Percentiles rank a stretch among this genome's conserved stretches.
Evolutionary conservation across 2,797 vertebrate species (phyloP).

Genomic region (Mus spretus): DNA sequence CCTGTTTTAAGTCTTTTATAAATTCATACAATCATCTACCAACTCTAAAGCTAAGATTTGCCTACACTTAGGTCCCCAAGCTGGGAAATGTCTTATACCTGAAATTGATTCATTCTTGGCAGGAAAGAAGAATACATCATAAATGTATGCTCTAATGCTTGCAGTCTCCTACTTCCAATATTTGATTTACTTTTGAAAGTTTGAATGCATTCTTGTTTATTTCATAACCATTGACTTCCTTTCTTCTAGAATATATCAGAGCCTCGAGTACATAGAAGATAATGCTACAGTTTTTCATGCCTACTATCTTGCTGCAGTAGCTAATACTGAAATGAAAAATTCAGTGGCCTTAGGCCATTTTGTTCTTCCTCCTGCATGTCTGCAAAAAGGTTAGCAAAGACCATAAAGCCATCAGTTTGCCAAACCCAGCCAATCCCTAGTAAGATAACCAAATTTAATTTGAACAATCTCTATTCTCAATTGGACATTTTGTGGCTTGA

Average conservation of each 20-base stretch:
- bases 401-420: background rate
- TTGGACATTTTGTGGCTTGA: background rate
- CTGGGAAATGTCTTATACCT: background rate
- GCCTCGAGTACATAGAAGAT: slow-evolving; percentile 92
- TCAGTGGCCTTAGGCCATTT: slow-evolving; percentile 93
- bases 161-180: background rate
- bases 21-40: slow-evolving; percentile 23
- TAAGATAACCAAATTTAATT: slow-evolving; percentile 8
- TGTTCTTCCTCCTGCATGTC: slow-evolving; percentile 93
- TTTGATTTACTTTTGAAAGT: slow-evolving; percentile 38
- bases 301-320: slow-evolving; percentile 90
- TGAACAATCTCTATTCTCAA: slow-evolving; percentile 31
- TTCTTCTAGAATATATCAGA: slow-evolving; percentile 92
- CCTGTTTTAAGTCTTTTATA: background rate
- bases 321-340: slow-evolving; percentile 84
- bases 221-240: slow-evolving; percentile 64
- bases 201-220: slow-evolving; percentile 53
- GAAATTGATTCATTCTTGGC: background rate
- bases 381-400: slow-evolving; percentile 93
- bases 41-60: slow-evolving; percentile 42
- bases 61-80: background rate
- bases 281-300: slow-evolving; percentile 95
- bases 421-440: background rate
- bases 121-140: background rate
- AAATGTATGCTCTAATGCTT: background rate